Conservation (phyloP, 2,888 invertebrate genomes). For the Clitarchus hookeri region DNA sequence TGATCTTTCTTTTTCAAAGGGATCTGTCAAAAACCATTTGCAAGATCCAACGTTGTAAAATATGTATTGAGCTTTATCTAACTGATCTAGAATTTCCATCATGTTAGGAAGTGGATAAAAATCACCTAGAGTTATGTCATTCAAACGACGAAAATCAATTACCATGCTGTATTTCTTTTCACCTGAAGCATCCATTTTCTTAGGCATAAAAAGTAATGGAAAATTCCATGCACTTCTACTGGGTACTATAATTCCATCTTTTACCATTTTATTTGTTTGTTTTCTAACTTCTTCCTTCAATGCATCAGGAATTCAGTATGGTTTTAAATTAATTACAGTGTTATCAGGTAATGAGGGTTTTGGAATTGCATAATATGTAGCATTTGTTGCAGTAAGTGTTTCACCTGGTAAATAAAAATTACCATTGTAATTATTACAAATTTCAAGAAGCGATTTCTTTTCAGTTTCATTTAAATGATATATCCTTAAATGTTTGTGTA, state of each 20-base stretch:
- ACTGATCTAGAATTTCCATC: background rate
- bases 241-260: background rate
- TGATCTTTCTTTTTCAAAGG: background rate
- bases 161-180: background rate
- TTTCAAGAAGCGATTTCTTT: background rate
- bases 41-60: background rate
- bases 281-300: background rate
- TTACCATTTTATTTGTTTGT: background rate
- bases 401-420: background rate
- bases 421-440: background rate
- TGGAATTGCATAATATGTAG: background rate
- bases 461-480: background rate
- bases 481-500: background rate
- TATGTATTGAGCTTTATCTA: background rate
- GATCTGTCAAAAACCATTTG: background rate
- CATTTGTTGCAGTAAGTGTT: background rate
- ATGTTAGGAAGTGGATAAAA: background rate
- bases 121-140: background rate
- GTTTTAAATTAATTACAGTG: background rate
- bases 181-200: conserved; percentile 10
- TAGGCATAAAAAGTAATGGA: background rate
- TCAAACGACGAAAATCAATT: background rate
- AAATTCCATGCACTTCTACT: background rate
- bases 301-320: background rate
- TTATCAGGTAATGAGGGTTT: too few relatives aligned